Evolutionary conservation across 1,140 invertebrate genomes (phyloP), one percentile per base, ranked within the genome.

Genomic region (Tetraneura akinire): DNA sequence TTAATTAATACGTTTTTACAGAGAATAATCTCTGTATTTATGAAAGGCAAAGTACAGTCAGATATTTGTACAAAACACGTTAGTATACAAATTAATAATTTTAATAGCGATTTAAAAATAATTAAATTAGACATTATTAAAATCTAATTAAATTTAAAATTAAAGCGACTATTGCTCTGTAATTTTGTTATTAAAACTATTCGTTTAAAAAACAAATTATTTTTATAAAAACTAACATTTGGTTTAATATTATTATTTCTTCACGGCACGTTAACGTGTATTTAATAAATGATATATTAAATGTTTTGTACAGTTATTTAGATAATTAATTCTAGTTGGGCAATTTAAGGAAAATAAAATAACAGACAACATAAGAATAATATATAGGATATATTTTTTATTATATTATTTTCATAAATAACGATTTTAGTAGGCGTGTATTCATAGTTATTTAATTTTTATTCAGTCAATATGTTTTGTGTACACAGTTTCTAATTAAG

Each of bases 401-500:
- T 37, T 37, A 8, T 4, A 4, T 37, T 37, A 37, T 5, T 66
- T 37, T 0, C 32, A 11, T 32, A 21, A n/a, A n/a, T 37, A 11
- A 64, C 32, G 32, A 45, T 1, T 0, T 18, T 21, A 42, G 37
- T 68, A n/a, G 51, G 5, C 51, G 18, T 42, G 29, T 45, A 68
- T 45, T 68, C 29, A 13, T 71, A 51, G 51, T 13, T 51, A 71
- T 29, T 51, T 51, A 71, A 51, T 51, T 71, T 71, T 29, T 51
- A 51, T 18, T n/a, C 29, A n/a, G 16, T 49, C 16, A 1, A 3
- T 29, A 11, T 49, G 9, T 71, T 29, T 9, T 29, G 68, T 71
- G 68, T 71, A 71, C 29, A 71, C 16, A 49, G 11, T 62, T 78
- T 78, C 29, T 9, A 78, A 78, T 60, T 60, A 21, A 78, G 21